Evolutionary conservation across 2,888 invertebrate genomes (phyloP).

Genomic region (Hirtodrosophila duncani): DNA sequence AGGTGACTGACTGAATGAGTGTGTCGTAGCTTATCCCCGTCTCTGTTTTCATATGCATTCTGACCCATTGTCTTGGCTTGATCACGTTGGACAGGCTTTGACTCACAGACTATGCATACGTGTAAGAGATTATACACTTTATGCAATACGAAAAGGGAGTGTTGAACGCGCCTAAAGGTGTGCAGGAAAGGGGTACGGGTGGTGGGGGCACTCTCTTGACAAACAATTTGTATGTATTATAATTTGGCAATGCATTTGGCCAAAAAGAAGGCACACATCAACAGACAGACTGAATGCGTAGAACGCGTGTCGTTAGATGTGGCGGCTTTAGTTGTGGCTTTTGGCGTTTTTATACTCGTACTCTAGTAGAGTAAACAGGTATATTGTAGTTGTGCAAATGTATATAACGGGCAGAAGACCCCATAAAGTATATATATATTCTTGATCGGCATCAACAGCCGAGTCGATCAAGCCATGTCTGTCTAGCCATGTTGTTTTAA

Average conservation of each 20-base stretch:
- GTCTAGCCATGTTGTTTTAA: no score
- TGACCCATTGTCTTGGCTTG: conserved; percentile 17
- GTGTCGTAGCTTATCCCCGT: neutral
- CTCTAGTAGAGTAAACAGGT: no score
- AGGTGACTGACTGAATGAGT: conserved; percentile 35
- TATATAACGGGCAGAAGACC: no score
- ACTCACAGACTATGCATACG: neutral
- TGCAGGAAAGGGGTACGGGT: no score
- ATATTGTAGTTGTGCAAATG: no score
- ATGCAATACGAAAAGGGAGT: conserved; percentile 22
- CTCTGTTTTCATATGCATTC: neutral
- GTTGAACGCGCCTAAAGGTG: no score
- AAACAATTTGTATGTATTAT: conserved; percentile 63
- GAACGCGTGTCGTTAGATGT: no score
- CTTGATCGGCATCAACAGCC: conserved; percentile 3
- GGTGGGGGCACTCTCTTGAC: conserved; percentile 47
- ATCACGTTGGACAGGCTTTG: conserved; percentile 10
- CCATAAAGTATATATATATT: neutral
- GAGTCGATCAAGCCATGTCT: no score
- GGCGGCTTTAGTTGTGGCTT: no score
- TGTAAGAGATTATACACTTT: conserved; percentile 9
- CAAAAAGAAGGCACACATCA: conserved; percentile 2
- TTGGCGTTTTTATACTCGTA: no score
- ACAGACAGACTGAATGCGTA: no score
- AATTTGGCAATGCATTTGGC: conserved; percentile 60